A percentile compares a stretch with the other conserved stretches of the same genome.
Conservation (phyloP, 2,113 vertebrate genomes). For the Emydocephalus ijimae region DNA sequence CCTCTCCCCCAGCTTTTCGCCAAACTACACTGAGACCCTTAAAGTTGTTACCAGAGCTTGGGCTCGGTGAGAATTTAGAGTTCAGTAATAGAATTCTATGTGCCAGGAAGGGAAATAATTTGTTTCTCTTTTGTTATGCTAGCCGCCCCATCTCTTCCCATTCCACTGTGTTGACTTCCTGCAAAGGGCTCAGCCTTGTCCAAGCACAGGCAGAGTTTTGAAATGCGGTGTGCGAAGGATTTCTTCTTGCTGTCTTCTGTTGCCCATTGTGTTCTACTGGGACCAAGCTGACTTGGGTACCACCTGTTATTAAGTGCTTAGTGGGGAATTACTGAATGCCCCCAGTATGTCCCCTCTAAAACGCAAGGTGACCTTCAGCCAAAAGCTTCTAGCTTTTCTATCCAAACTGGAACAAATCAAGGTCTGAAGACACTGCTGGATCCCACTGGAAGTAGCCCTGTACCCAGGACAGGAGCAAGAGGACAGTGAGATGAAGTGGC, state of each 20-base stretch:
- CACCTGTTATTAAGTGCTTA: background rate
- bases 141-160: background rate
- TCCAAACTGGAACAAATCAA: background rate
- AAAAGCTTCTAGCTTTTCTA: background rate
- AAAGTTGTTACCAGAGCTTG: constrained; percentile 1
- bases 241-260: background rate
- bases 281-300: background rate
- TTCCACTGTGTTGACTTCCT: background rate
- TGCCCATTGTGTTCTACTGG: background rate
- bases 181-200: constrained; percentile 1
- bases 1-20: constrained; percentile 4
- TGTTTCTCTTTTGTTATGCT: background rate
- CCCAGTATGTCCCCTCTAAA: background rate
- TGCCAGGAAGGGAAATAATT: background rate
- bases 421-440: background rate
- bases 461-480: background rate
- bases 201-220: constrained; percentile 1
- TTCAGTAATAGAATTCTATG: background rate
- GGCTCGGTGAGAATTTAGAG: background rate
- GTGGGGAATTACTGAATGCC: background rate
- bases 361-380: background rate
- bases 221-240: constrained; percentile 1
- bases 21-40: background rate
- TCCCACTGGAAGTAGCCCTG: background rate
- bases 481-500: background rate